Evolutionary conservation across 2,888 invertebrate genomes (phyloP).

Genomic region (Adelphocoris suturalis): DNA sequence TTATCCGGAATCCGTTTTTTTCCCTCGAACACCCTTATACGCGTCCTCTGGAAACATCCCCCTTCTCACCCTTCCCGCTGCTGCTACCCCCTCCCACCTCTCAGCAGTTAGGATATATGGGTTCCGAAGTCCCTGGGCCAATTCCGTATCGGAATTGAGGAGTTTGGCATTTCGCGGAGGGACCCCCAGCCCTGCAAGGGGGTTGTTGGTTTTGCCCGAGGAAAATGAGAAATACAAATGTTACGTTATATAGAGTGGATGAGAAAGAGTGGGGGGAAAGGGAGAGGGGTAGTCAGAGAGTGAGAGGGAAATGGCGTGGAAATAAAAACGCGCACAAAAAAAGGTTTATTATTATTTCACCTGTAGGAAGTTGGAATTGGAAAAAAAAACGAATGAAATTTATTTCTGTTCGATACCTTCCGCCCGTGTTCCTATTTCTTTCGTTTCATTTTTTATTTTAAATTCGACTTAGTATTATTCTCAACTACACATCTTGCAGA

Average conservation of each 20-base stretch:
- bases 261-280: neutral
- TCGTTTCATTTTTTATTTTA: no score
- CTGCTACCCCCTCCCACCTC: no score
- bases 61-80: neutral
- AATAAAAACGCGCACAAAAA: conserved; percentile 23
- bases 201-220: conserved; percentile 13
- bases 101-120: conserved; percentile 69
- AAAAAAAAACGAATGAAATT: conserved; percentile 33
- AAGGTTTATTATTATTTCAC: conserved; percentile 30
- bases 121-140: conserved; percentile 66
- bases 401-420: neutral
- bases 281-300: no score
- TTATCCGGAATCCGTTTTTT: conserved; percentile 70
- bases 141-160: conserved; percentile 66
- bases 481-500: no score
- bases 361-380: conserved; percentile 32
- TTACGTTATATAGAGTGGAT: conserved; percentile 15
- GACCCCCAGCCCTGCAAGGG: neutral
- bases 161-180: conserved; percentile 50
- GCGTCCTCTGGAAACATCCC: neutral
- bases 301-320: no score
- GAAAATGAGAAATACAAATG: conserved; percentile 71
- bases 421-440: no score
- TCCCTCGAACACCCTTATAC: conserved; percentile 33
- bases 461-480: no score